Conservation (phyloP, 2,888 invertebrate species). For the Synergus japonicus region DNA sequence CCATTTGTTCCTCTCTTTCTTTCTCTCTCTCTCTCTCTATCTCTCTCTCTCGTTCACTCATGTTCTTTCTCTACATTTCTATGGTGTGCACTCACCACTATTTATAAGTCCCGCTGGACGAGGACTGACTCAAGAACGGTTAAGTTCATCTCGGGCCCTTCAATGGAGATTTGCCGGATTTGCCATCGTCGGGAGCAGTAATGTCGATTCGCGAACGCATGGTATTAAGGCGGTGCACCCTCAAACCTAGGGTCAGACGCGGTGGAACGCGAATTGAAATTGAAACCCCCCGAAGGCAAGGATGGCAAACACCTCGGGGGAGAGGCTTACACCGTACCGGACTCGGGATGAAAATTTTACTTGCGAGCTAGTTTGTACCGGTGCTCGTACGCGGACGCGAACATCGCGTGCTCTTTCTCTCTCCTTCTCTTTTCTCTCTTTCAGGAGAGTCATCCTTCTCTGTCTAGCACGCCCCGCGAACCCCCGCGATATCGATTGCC, state of each 20-base stretch:
- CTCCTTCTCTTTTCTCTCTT: slow-evolving; percentile 10
- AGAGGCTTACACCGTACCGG: slow-evolving; percentile 19
- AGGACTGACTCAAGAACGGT: slow-evolving; percentile 37
- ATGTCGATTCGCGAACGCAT: slow-evolving; percentile 23
- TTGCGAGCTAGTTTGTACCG: slow-evolving; percentile 33
- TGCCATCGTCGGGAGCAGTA: slow-evolving; percentile 15
- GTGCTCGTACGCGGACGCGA: slow-evolving; percentile 22
- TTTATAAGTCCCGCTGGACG: slow-evolving; percentile 54
- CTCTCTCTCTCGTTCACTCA: slow-evolving; percentile 44
- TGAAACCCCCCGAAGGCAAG: slow-evolving; percentile 36
- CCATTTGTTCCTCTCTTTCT: slow-evolving; percentile 28
- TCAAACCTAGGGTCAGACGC: not conserved
- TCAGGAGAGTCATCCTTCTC: slow-evolving; percentile 26
- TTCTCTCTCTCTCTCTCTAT: slow-evolving; percentile 42
- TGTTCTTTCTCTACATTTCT: slow-evolving; percentile 45
- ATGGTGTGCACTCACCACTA: slow-evolving; percentile 54
- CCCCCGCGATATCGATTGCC: slow-evolving; percentile 38
- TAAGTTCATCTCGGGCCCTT: slow-evolving; percentile 36
- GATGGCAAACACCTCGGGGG: slow-evolving; percentile 33
- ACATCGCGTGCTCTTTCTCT: slow-evolving; percentile 32
- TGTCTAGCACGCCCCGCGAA: slow-evolving; percentile 22
- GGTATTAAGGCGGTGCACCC: slow-evolving; percentile 26
- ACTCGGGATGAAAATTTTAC: slow-evolving; percentile 29
- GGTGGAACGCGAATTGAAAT: slow-evolving; percentile 23
- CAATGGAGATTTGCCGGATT: slow-evolving; percentile 23